A percentile compares a stretch with the other conserved stretches of the same genome.
Evolutionary conservation across 2,888 invertebrate genomes (phyloP).

Genomic region (Linnaemya tessellans): DNA sequence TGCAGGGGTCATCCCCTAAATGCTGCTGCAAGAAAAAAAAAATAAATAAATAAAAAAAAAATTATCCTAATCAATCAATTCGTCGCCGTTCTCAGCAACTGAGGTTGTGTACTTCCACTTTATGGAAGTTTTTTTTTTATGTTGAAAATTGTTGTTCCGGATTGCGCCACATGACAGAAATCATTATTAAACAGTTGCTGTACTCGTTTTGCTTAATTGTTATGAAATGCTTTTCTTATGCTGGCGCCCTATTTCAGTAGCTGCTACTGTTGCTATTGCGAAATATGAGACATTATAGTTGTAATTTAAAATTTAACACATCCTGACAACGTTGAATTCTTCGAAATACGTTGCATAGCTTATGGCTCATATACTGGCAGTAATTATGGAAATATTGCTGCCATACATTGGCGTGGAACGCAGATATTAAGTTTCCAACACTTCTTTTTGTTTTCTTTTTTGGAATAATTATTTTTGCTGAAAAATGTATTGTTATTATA

Average conservation of each 20-base stretch:
- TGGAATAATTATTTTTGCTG: background rate
- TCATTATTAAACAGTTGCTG: background rate
- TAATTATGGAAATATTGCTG: conserved; percentile 14
- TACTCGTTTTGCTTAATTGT: no score
- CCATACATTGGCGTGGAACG: conserved; percentile 5
- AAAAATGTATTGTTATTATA: conserved; percentile 1
- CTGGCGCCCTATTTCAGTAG: conserved; percentile 22
- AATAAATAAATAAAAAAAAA: no score
- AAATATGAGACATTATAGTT: conserved; percentile 37
- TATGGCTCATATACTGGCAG: background rate
- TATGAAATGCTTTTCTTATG: conserved; percentile 10
- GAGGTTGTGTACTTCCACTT: no score
- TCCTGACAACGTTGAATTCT: conserved; percentile 33
- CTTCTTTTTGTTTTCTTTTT: no score
- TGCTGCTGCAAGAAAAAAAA: no score
- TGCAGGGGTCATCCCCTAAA: no score
- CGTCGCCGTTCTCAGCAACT: no score
- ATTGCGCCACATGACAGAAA: no score
- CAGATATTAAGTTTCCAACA: conserved; percentile 22
- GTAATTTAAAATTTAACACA: conserved; percentile 37
- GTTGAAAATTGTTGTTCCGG: no score
- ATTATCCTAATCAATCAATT: no score
- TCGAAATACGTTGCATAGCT: background rate
- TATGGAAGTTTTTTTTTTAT: no score
- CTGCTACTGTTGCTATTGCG: conserved; percentile 1